Percentiles rank a stretch among this genome's conserved stretches.
These are phyloP conservation scores for Ctenochaetus hawaiiensis DNA, from an alignment of 2,797 vertebrate genomes.

Conservation along the genomic window DNA sequence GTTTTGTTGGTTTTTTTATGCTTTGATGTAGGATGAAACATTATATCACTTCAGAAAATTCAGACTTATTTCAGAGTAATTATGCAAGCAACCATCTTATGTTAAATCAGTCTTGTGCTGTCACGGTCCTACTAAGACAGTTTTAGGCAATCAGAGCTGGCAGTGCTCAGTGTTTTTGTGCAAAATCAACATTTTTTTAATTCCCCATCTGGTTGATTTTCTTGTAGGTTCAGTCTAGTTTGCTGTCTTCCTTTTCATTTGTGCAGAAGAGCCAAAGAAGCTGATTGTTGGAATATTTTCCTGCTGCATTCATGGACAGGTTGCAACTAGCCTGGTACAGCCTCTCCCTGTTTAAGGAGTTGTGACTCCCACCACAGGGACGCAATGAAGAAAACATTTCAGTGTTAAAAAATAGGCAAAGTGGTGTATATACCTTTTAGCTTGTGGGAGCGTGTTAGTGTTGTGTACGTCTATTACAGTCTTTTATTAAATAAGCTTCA, in stretches of 20 bases:
- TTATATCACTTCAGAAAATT: conserved; percentile 13
- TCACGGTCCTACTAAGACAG: conserved; percentile 9
- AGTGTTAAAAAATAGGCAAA: conserved; percentile 6
- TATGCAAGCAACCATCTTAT: background rate
- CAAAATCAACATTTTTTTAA: conserved; percentile 38
- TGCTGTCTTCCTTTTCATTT: conserved; percentile 9
- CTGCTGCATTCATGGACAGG: conserved; percentile 64
- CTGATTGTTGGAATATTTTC: conserved; percentile 31
- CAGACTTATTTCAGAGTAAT: conserved; percentile 4
- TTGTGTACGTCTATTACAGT: background rate
- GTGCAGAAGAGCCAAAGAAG: conserved; percentile 10
- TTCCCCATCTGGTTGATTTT: conserved; percentile 18
- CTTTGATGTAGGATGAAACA: background rate
- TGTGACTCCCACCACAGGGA: conserved; percentile 44
- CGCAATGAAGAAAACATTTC: conserved; percentile 16
- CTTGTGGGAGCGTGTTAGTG: background rate
- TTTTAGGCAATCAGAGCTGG: conserved; percentile 32
- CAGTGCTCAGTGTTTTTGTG: conserved; percentile 48
- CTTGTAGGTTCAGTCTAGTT: background rate
- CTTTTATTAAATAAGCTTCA: background rate
- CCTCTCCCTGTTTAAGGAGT: conserved; percentile 54
- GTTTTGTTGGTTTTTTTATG: background rate
- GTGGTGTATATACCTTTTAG: conserved; percentile 5
- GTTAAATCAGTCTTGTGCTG: conserved; percentile 11
- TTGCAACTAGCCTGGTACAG: conserved; percentile 58